A percentile compares a stretch with the other conserved stretches of the same genome.
Evolutionary conservation across 2,888 invertebrate genomes (phyloP).

Genomic region (Epirrhoe tristata): DNA sequence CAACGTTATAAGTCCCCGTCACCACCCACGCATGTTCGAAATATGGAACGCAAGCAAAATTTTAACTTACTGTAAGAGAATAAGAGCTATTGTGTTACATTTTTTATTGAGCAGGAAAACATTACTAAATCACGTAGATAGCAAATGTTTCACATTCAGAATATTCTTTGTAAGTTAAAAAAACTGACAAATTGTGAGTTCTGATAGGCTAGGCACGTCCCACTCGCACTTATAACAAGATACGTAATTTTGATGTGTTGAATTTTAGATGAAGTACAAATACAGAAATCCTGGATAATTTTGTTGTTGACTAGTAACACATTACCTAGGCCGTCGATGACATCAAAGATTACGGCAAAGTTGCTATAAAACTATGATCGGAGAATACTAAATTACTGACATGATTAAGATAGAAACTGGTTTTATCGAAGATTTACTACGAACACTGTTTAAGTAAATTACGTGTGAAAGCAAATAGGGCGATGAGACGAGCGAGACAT

Average conservation of each 20-base stretch:
- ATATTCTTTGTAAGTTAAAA: constrained; percentile 20
- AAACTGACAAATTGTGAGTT: constrained; percentile 17
- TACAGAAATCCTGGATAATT: neutral
- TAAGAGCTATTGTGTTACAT: constrained; percentile 28
- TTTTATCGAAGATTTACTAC: neutral
- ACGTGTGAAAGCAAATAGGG: neutral
- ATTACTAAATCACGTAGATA: constrained; percentile 39
- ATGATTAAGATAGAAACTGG: neutral
- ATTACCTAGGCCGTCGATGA: neutral
- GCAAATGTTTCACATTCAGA: constrained; percentile 23
- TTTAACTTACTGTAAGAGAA: constrained; percentile 14
- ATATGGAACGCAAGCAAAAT: constrained; percentile 16
- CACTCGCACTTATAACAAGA: neutral
- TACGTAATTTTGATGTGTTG: neutral
- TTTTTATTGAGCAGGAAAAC: constrained; percentile 39
- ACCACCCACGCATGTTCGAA: constrained; percentile 27
- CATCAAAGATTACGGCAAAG: constrained; percentile 1
- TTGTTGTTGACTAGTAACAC: neutral
- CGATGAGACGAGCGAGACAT: neutral
- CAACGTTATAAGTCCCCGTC: constrained; percentile 21
- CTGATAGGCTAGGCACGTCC: neutral
- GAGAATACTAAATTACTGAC: neutral
- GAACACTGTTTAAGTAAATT: neutral
- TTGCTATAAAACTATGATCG: neutral
- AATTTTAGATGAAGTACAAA: neutral